Conservation (phyloP, 2,113 vertebrate species). For the Poicephalus meyeri region DNA sequence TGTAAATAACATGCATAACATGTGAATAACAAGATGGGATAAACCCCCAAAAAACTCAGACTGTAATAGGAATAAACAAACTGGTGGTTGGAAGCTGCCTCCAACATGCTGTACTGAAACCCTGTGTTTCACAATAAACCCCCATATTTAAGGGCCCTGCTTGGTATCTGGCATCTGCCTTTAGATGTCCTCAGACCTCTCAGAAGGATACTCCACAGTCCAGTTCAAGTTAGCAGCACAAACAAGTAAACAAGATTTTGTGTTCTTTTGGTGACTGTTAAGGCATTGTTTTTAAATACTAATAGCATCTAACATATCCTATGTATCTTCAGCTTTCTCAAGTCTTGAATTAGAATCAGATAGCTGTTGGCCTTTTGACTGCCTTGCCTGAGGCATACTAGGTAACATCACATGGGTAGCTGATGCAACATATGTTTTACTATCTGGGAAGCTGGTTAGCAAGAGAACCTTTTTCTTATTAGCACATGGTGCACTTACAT, state of each 20-base stretch:
- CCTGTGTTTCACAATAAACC: background rate
- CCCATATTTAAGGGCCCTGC: background rate
- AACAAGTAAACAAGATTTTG: background rate
- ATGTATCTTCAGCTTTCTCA: slow-evolving; percentile 48
- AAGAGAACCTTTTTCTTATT: slow-evolving; percentile 38
- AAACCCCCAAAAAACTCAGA: background rate
- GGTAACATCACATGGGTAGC: slow-evolving; percentile 12
- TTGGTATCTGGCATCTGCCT: accelerated
- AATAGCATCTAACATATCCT: background rate
- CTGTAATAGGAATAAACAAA: background rate
- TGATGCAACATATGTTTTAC: slow-evolving; percentile 56
- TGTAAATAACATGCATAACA: background rate
- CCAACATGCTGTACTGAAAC: background rate
- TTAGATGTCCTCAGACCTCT: background rate
- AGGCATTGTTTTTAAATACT: slow-evolving; percentile 58
- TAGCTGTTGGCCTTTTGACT: slow-evolving; percentile 53
- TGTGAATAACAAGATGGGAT: background rate
- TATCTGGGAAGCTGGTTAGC: slow-evolving; percentile 36
- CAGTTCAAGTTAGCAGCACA: background rate
- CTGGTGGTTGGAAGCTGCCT: background rate
- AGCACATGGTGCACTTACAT: slow-evolving; percentile 30
- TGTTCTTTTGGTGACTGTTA: slow-evolving; percentile 23
- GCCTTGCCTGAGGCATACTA: slow-evolving; percentile 54
- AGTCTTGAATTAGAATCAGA: slow-evolving; percentile 65
- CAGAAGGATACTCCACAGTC: background rate